Conservation (phyloP, 2,113 vertebrate species). For the Dryoscopus gambensis region DNA sequence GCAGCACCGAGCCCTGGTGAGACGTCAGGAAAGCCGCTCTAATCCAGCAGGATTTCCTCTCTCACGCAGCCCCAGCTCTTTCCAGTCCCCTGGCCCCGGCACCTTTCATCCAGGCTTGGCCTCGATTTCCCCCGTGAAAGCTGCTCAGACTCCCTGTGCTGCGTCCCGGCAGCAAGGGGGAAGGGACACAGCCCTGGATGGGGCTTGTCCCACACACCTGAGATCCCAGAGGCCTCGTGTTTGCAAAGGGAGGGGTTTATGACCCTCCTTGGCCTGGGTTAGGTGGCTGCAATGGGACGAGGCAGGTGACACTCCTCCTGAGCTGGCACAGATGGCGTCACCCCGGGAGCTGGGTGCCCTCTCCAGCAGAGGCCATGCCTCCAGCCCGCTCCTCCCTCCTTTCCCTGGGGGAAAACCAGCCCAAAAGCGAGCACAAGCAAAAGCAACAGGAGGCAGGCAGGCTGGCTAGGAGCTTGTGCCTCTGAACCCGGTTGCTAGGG, state of each 20-base stretch:
- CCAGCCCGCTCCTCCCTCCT: not conserved
- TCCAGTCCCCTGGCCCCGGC: not conserved
- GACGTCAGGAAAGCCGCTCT: not conserved
- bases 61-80: not conserved
- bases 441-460: not conserved
- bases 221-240: not conserved
- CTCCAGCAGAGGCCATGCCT: not conserved
- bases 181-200: not conserved
- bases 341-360: not conserved
- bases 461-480: not conserved
- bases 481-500: not conserved
- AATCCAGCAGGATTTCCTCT: slow-evolving; percentile 44
- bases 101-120: slow-evolving; percentile 36
- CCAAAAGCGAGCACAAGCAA: not conserved
- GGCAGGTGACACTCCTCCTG: not conserved
- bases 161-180: fast-evolving
- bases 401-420: not conserved
- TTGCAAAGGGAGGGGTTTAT: slow-evolving; percentile 8
- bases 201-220: not conserved
- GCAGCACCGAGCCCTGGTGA: not conserved
- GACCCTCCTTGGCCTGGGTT: not conserved
- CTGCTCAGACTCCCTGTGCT: not conserved
- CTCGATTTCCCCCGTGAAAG: not conserved
- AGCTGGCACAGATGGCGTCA: not conserved
- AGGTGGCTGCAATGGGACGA: not conserved